A percentile compares a stretch with the other conserved stretches of the same genome.
These are phyloP conservation scores for Arbacia lixula DNA, from an alignment of 53 echinoderm and acorn worm genomes.

Conservation along the genomic window DNA sequence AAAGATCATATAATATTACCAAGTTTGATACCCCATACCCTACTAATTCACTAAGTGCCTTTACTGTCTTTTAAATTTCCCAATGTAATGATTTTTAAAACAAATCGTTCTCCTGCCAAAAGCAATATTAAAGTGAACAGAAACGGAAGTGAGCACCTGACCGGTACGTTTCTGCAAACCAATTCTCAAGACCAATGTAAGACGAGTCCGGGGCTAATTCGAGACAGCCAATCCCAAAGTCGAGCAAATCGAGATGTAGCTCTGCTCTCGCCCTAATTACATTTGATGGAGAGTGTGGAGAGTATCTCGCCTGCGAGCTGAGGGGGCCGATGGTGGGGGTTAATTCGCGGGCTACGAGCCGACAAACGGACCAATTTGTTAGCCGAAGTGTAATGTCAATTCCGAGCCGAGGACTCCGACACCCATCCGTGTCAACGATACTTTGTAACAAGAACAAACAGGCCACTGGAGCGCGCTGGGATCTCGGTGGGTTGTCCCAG, in stretches of 20 bases:
- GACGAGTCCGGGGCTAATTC: neutral
- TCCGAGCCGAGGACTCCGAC: conserved; percentile 25
- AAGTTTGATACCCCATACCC: too few species aligned
- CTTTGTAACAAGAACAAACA: conserved; percentile 52
- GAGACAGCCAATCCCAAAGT: conserved; percentile 15
- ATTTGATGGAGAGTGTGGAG: conserved; percentile 51
- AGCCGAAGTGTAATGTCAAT: conserved; percentile 59
- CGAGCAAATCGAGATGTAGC: conserved; percentile 51
- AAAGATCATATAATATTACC: too few species aligned
- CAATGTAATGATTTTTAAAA: too few species aligned
- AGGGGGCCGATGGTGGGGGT: conserved; percentile 43
- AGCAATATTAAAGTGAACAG: too few species aligned
- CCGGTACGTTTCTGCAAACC: too few species aligned
- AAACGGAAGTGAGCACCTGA: too few species aligned
- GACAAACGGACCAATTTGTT: conserved; percentile 58
- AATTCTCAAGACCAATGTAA: too few species aligned
- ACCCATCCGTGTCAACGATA: conserved; percentile 49
- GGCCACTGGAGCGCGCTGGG: conserved; percentile 10
- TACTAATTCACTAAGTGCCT: too few species aligned
- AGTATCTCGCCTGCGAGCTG: conserved; percentile 25
- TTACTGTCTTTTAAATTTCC: too few species aligned
- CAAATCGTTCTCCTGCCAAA: too few species aligned
- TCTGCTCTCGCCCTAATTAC: conserved; percentile 51
- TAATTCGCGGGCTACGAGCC: conserved; percentile 54
- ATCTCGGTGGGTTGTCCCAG: conserved; percentile 31